Base-by-base conservation (phyloP, 2,113 vertebrate species). In the Rissa tridactyla region DNA sequence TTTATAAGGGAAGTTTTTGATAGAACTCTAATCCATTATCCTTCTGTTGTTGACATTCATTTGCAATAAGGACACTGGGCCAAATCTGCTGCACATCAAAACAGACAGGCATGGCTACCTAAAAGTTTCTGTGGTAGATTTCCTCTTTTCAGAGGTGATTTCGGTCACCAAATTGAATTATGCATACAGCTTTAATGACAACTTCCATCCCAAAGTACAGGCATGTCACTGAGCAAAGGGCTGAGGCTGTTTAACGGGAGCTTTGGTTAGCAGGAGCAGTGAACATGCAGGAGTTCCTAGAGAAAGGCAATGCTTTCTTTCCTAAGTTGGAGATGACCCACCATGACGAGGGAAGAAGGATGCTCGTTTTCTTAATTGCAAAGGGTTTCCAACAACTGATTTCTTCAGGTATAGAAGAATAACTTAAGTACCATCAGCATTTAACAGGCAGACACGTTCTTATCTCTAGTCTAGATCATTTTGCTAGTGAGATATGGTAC, bases 1-100 rank as follows among this genome's bases (percentile, higher is more conserved):
- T 96, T 96, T 84, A 90, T 57, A 94, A 29, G 51, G 80, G 66
- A 83, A 94, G 51, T 42, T 97, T 97, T 97, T 94, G 69, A 60
- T 90, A 70, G 55, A 86, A 54, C n/a, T 71, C 9, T 34, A 78
- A 95, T 96, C 82, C 66, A 47, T 95, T 95, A 78, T 80, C 78
- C 60, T 68, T 88, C 82, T 55, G 13, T 13, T 93, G 69, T 2
- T 92, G 86, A 58, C 40, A 70, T 62, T 86, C 22, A 54, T 57
- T 73, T 62, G 58, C 46, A 78, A 34, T 76, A 69, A 76, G 68
- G 72, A 91, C 46, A 54, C 38, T 11, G 40, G 69, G 40, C 29
- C 40, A 85, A 90, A 73, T 34, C 15, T 78, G 64, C 32, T 80
- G 83, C 52, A 55, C 54, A 36, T 26, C 11, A 78, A 91, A 29